Evolutionary conservation across 2,888 invertebrate species (phyloP), one percentile per base, ranked within the genome.

Genomic region (Apamea monoglypha): DNA sequence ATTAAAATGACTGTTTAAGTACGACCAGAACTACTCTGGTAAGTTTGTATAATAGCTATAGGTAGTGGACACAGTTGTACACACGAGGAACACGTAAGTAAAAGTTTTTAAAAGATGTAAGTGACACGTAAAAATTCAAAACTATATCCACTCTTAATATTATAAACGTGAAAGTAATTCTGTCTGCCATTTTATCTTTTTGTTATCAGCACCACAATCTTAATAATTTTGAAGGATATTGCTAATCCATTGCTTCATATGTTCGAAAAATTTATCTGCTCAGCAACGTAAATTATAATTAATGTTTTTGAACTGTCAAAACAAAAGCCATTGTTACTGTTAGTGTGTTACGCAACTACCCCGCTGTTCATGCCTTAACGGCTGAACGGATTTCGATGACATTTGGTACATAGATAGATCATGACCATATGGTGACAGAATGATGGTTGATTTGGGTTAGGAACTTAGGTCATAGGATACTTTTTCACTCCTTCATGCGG

Each of bases 1-100:
- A 70, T 36, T 82, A 59, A 74, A 74, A 63, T 83, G 5, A 61
- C 59, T 47, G 40, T 72, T 71, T 36, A 50, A 82, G 25, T 29
- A 8, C 47, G 69, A 25, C 40, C 16, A 14, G 12, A 66, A 59
- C 10, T 47, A 36, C 47, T 72, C 47, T 47, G 36, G 83, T 50
- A 32, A n/a, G 29, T 29, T 44, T 16, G 4, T 36, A 66, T 7
- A 25, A 81, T 64, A 18, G 10, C 21, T 32, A 3, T 6, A n/a
- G n/a, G n/a, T n/a, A 32, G 21, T 29, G 25, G 21, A 25, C 29
- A 75, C 25, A 61, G 83, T 29, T 75, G 59, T 25, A 12, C n/a
- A n/a, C n/a, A n/a, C 10, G 44, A n/a, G 21, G n/a, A 29, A 25
- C 25, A 76, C 59, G 32, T 32, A 32, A 7, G 50, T 40, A 14